A percentile compares a stretch with the other conserved stretches of the same genome.
phyloP scores from a whole-genome alignment of 2,113 vertebrate genomes.

The Notothenia coriiceps region DNA sequence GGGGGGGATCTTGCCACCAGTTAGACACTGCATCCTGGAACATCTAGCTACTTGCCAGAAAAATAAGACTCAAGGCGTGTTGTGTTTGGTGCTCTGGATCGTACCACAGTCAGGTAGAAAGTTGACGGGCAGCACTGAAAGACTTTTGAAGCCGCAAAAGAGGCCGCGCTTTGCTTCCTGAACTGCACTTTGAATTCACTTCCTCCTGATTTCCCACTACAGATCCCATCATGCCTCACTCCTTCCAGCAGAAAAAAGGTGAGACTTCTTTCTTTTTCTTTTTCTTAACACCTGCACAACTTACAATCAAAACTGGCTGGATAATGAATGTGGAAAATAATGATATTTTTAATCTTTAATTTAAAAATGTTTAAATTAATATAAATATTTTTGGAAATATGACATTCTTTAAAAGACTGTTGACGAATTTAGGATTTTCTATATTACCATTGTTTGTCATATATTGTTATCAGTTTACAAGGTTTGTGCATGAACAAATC shows the following conservation, averaged over 20 bases:
- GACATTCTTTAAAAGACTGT: background rate
- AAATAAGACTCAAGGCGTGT: slow-evolving; percentile 31
- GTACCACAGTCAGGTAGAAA: slow-evolving; percentile 26
- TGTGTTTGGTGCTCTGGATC: slow-evolving; percentile 52
- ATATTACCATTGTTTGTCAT: background rate
- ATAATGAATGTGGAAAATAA: background rate
- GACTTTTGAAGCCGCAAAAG: slow-evolving; percentile 41
- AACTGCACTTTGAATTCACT: slow-evolving; percentile 45
- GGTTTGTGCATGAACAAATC: background rate
- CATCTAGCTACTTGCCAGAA: slow-evolving; percentile 51
- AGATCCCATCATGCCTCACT: slow-evolving; percentile 83
- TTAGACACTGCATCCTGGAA: slow-evolving; percentile 51
- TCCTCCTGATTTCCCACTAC: slow-evolving; percentile 54
- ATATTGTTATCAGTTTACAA: background rate
- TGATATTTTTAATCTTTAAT: background rate
- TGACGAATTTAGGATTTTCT: background rate
- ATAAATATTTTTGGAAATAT: slow-evolving; percentile 7
- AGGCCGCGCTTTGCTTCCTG: slow-evolving; percentile 48
- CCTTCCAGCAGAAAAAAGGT: slow-evolving; percentile 84
- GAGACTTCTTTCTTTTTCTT: slow-evolving; percentile 54
- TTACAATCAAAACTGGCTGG: background rate
- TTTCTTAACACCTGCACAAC: background rate
- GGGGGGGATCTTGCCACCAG: slow-evolving; percentile 36
- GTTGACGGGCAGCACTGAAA: slow-evolving; percentile 27
- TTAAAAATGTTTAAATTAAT: background rate